phyloP scores from a whole-genome alignment of 92 coral and sea anemone species.

The Paragorgia papillata region DNA sequence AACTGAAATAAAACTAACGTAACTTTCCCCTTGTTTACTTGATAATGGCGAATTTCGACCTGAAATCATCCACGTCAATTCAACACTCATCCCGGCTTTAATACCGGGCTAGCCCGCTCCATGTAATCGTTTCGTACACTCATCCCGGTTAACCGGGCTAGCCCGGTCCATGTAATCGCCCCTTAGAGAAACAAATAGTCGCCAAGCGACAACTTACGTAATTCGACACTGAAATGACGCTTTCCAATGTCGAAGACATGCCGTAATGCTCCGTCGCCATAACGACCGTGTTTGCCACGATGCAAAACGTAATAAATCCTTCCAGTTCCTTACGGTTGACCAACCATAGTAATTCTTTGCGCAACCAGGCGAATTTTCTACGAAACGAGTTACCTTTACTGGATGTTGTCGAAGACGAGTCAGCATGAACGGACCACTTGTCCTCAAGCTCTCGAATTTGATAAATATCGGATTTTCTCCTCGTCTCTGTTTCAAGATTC shows the following conservation, averaged over 20 bases:
- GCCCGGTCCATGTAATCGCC: no score
- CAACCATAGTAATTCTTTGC: slow-evolving; percentile 40
- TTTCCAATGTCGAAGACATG: slow-evolving; percentile 65
- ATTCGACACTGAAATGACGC: slow-evolving; percentile 70
- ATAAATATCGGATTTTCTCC: not conserved
- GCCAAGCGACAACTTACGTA: slow-evolving; percentile 73
- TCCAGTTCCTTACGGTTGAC: slow-evolving; percentile 72
- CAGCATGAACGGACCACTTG: slow-evolving; percentile 1
- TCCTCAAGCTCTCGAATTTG: slow-evolving; percentile 2
- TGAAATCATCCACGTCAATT: no score
- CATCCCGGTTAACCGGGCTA: no score
- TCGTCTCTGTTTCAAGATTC: not conserved
- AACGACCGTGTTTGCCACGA: slow-evolving; percentile 77
- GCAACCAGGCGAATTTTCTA: slow-evolving; percentile 27
- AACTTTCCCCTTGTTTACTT: no score
- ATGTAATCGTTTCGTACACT: no score
- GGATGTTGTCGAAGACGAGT: not conserved
- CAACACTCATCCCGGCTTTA: no score
- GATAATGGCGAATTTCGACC: no score
- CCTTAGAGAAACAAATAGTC: no score
- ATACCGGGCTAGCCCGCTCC: no score
- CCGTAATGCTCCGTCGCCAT: slow-evolving; percentile 88
- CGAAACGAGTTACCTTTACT: not conserved
- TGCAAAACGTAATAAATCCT: slow-evolving; percentile 72
- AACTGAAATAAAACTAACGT: no score